Evolutionary conservation across 1,140 invertebrate genomes (phyloP), one percentile per base, ranked within the genome.

Genomic region (Drosophila auraria): DNA sequence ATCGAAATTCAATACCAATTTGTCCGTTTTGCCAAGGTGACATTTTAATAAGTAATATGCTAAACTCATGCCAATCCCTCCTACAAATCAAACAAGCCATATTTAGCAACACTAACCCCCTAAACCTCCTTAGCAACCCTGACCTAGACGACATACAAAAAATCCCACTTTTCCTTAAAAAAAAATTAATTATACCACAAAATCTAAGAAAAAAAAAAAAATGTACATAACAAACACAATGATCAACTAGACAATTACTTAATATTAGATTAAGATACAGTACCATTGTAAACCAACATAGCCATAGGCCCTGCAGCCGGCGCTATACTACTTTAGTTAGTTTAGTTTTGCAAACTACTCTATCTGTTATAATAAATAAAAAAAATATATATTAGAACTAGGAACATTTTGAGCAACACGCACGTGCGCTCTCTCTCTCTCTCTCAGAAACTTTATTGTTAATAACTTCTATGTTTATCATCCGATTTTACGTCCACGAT

Each of bases 261-360:
- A 58, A 58, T 57, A 57, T 42, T 57, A 42, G 20, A 53, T 53
- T 53, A 53, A 53, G 50, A 53, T 36, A 53, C 50, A 51, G 15
- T 3, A 33, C 30, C 30, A 33, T 49, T 49, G 47, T 49, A 49
- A 49, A 23, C 30, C 30, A 33, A 27, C 27, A 27, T 27, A 33
- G 30, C 30, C 8, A 33, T 8, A 33, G 30, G 8, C 30, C 30
- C 30, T 33, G 30, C 30, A 33, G 27, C 27, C 27, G 7, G 27
- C 27, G 27, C 27, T 27, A 27, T 27, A 27, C 27, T 27, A 27
- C 27, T 33, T 9, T 8, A 33, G 8, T 33, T 33, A 33, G 30
- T 9, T 33, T 33, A 33, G 30, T 33, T 33, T 33, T 33, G 7
- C 8, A 33, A 33, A 9, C 30, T 33, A 8, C 30, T 33, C 7